A percentile compares a stretch with the other conserved stretches of the same genome.
phyloP scores from a whole-genome alignment of 2,113 vertebrate species.

The Nyctibius bracteatus region DNA sequence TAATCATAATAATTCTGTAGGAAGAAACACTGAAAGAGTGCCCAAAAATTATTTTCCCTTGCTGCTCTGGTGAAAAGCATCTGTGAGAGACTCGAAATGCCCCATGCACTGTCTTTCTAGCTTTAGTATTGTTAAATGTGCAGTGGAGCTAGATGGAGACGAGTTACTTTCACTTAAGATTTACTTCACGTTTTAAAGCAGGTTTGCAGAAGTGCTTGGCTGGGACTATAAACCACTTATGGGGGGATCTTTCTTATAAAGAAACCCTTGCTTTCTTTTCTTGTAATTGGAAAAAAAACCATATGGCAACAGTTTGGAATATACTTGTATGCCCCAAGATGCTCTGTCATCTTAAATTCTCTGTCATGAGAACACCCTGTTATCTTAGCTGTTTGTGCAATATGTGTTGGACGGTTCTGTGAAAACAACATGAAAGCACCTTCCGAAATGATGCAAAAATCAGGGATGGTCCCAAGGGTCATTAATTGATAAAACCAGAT shows the following conservation, averaged over 20 bases:
- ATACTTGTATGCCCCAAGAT: neutral
- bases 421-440: neutral
- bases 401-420: neutral
- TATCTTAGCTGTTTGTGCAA: neutral
- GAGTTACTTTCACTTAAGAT: neutral
- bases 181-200: neutral
- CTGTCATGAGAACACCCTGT: neutral
- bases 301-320: neutral
- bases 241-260: neutral
- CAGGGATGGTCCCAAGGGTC: neutral
- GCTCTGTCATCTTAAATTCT: neutral
- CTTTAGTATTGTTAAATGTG: neutral
- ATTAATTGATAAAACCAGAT: neutral
- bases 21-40: neutral
- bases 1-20: neutral
- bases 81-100: neutral
- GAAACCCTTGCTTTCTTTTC: neutral
- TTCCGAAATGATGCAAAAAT: neutral
- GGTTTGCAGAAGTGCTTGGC: neutral
- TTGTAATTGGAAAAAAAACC: neutral
- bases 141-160: neutral
- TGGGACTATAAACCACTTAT: neutral
- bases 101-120: rapidly evolving
- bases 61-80: neutral
- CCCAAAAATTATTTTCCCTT: neutral